Evolutionary conservation across 2,888 invertebrate genomes (phyloP), one percentile per base, ranked within the genome.

Genomic region (Caenorhabditis sp.): DNA sequence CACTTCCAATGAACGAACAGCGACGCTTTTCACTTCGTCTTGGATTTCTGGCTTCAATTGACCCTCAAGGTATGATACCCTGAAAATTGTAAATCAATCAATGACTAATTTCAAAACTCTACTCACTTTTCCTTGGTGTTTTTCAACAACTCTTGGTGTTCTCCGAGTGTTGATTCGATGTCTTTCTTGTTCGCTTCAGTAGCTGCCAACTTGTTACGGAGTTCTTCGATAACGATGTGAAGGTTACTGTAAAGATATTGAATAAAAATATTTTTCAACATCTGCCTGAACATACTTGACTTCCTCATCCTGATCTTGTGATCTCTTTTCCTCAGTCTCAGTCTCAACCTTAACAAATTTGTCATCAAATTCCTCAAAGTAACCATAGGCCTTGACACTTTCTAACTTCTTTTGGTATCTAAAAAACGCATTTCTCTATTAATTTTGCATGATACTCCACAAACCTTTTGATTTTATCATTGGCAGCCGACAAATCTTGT

Each of bases 141-240:
- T 62, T 78, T 77, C 67, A 80, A 59, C 17, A 67, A 70, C 54
- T 80, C 80, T 49, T 76, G 67, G 59, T 67, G 70, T 52, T 80
- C 76, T 8, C 64, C 70, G 43, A 77, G 66, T 50, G 71, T 69
- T 14, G 12, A 26, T n/a, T 67, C 63, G 10, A 71, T 50, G 5
- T 77, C 71, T 52, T 70, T 71, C 23, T 76, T 71, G 25, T 60
- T 67, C 17, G 67, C 36, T 53, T 78, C 70, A 12, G 58, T 53
- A 2, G 49, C 23, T 1, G 65, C 70, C 50, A 81, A 36, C 36
- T 76, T 68, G 50, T 65, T 59, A 49, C 81, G 67, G 12, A 81
- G 71, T 53, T 76, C 78, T 59, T 77, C 81, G 36, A 81, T 78
- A 3, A 81, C 70, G 14, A 56, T 70, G 70, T 81, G 78, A 52